phyloP scores from a whole-genome alignment of 2,797 vertebrate genomes.

The Pseudomugil tenellus region DNA sequence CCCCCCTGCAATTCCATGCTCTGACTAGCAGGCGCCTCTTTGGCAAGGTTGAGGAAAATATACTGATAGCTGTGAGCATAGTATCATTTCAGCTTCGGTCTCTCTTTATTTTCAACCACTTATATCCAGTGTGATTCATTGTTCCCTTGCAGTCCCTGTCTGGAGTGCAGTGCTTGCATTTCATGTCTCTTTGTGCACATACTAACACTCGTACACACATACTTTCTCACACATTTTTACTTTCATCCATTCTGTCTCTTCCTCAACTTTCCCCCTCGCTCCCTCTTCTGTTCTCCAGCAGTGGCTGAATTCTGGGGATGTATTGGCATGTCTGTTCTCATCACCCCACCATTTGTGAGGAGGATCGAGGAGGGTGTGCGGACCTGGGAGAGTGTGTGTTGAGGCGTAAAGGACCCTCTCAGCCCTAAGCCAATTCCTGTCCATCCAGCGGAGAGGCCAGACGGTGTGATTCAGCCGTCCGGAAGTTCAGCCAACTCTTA shows the following conservation, averaged over 20 bases:
- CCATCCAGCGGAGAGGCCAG: slow-evolving; percentile 77
- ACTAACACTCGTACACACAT: slow-evolving; percentile 7
- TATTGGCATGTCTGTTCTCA: slow-evolving; percentile 73
- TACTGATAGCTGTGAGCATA: slow-evolving; percentile 51
- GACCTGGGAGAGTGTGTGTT: slow-evolving; percentile 70
- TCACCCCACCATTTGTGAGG: slow-evolving; percentile 66
- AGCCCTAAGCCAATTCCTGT: slow-evolving; percentile 80
- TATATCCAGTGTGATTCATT: slow-evolving; percentile 70
- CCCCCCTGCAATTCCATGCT: slow-evolving; percentile 26
- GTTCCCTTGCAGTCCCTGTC: slow-evolving; percentile 58
- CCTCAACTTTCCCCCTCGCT: slow-evolving; percentile 21
- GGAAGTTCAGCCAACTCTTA: slow-evolving; percentile 77
- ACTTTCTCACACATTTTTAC: slow-evolving; percentile 47
- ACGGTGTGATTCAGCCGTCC: slow-evolving; percentile 82
- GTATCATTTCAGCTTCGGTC: slow-evolving; percentile 69
- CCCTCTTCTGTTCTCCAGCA: slow-evolving; percentile 48
- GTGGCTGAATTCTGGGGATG: slow-evolving; percentile 64
- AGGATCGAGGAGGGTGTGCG: slow-evolving; percentile 67
- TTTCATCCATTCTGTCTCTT: slow-evolving; percentile 50
- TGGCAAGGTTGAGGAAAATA: slow-evolving; percentile 65
- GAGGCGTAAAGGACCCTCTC: slow-evolving; percentile 81
- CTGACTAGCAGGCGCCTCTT: slow-evolving; percentile 50
- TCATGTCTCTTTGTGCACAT: slow-evolving; percentile 35
- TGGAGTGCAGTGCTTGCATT: slow-evolving; percentile 52
- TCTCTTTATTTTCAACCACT: slow-evolving; percentile 70